phyloP scores from a whole-genome alignment of 1,140 invertebrate species.

The Helicoverpa zea region DNA sequence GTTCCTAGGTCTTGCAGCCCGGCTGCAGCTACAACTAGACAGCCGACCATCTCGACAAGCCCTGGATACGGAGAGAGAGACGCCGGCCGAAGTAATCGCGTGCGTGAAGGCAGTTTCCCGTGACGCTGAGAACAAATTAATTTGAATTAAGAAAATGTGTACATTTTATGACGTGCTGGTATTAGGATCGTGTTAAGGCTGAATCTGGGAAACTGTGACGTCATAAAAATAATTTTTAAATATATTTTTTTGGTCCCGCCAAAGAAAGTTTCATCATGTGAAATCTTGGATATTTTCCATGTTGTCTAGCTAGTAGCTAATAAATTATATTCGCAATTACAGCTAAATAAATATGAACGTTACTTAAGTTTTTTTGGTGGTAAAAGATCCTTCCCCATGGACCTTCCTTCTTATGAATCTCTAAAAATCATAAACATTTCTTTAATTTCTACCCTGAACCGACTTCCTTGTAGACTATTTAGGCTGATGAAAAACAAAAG shows the following conservation, averaged over 20 bases:
- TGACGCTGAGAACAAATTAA: conserved; percentile 89
- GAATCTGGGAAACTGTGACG: not conserved
- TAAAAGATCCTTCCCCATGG: too few relatives aligned
- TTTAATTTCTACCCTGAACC: too few relatives aligned
- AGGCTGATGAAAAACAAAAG: too few relatives aligned
- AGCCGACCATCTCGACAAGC: conserved; percentile 96
- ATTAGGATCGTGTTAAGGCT: not conserved
- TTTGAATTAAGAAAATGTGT: not conserved
- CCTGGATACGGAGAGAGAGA: conserved; percentile 94
- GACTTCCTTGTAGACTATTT: too few relatives aligned
- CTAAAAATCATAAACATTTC: too few relatives aligned
- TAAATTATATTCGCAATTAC: too few relatives aligned
- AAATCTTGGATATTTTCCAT: not conserved
- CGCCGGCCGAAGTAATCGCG: conserved; percentile 95
- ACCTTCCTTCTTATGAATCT: too few relatives aligned
- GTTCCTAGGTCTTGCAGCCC: conserved; percentile 92
- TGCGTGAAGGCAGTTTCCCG: conserved; percentile 97
- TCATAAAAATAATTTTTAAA: not conserved
- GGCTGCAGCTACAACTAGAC: conserved; percentile 95
- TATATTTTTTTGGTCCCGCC: too few relatives aligned
- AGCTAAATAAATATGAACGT: too few relatives aligned
- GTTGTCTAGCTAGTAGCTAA: not conserved
- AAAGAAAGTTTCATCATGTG: not conserved
- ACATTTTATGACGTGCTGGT: conserved; percentile 21
- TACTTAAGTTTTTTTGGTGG: too few relatives aligned